These are phyloP conservation scores for Hipparchia semele DNA, from an alignment of 2,888 invertebrate species.

Conservation along the genomic window DNA sequence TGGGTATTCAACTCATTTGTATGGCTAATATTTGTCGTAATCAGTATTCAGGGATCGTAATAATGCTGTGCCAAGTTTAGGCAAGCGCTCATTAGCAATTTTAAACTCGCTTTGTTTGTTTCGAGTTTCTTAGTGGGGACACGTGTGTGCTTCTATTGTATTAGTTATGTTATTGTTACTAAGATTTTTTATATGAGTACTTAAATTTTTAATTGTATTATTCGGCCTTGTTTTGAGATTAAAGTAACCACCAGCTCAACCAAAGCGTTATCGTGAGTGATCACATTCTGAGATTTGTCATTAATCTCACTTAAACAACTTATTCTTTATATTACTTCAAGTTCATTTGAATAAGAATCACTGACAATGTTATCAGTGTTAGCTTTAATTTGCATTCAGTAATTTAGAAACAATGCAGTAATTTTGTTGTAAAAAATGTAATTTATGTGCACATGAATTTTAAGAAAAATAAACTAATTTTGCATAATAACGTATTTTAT, in stretches of 20 bases:
- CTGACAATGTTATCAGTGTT: constrained; percentile 18
- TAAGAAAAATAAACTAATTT: constrained; percentile 10
- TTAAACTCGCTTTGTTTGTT: constrained; percentile 69
- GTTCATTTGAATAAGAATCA: constrained; percentile 1
- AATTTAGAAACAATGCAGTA: constrained; percentile 11
- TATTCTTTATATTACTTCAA: not conserved
- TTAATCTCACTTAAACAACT: constrained; percentile 11
- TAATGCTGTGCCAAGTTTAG: constrained; percentile 67
- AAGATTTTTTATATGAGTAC: constrained; percentile 25
- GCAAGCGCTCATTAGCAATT: constrained; percentile 73
- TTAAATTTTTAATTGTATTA: constrained; percentile 19
- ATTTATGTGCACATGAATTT: constrained; percentile 4
- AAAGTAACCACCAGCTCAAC: constrained; percentile 5
- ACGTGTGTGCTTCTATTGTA: constrained; percentile 42
- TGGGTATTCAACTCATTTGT: constrained; percentile 44
- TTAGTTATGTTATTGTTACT: constrained; percentile 36
- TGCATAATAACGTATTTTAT: constrained; percentile 13
- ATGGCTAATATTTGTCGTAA: constrained; percentile 53
- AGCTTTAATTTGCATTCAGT: constrained; percentile 11
- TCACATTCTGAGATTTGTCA: constrained; percentile 5
- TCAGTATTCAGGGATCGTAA: constrained; percentile 63
- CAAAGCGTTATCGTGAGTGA: constrained; percentile 7
- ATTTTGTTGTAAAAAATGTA: constrained; percentile 8
- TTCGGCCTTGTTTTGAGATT: constrained; percentile 21
- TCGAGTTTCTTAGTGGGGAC: constrained; percentile 42